These are phyloP conservation scores for Eidolon helvum DNA, from an alignment of 2,113 vertebrate species.

Conservation along the genomic window DNA sequence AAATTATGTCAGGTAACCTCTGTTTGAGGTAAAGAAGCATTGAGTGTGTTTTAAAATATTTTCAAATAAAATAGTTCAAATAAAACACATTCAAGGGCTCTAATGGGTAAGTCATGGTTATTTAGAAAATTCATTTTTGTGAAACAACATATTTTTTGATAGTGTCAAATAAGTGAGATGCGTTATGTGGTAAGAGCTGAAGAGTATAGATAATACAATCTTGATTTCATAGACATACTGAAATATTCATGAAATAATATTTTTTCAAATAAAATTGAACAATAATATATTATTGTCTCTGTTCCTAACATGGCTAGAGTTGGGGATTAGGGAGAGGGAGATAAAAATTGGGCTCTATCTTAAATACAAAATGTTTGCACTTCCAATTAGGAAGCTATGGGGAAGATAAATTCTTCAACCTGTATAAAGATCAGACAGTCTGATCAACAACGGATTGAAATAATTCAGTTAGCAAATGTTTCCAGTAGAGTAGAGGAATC, in stretches of 20 bases:
- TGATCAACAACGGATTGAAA: constrained; percentile 44
- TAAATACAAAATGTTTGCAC: neutral
- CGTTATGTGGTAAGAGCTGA: neutral
- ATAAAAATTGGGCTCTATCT: neutral
- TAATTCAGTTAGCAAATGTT: constrained; percentile 48
- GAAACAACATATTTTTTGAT: neutral
- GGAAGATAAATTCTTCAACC: neutral
- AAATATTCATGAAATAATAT: neutral
- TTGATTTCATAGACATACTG: neutral
- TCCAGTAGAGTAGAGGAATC: neutral
- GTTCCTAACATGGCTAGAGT: neutral
- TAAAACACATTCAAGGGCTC: neutral
- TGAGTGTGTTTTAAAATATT: constrained; percentile 6
- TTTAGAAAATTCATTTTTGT: constrained; percentile 21
- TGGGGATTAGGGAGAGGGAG: neutral
- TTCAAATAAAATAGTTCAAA: constrained; percentile 1
- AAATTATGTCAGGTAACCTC: neutral
- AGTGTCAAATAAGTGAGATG: neutral
- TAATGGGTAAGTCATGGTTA: neutral
- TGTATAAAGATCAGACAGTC: neutral
- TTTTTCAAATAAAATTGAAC: constrained; percentile 16
- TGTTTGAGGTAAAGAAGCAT: neutral
- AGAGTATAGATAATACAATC: neutral
- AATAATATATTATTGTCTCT: neutral
- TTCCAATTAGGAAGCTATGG: neutral